Conservation (phyloP, 1,140 invertebrate species). For the Rhynchophorus ferrugineus region DNA sequence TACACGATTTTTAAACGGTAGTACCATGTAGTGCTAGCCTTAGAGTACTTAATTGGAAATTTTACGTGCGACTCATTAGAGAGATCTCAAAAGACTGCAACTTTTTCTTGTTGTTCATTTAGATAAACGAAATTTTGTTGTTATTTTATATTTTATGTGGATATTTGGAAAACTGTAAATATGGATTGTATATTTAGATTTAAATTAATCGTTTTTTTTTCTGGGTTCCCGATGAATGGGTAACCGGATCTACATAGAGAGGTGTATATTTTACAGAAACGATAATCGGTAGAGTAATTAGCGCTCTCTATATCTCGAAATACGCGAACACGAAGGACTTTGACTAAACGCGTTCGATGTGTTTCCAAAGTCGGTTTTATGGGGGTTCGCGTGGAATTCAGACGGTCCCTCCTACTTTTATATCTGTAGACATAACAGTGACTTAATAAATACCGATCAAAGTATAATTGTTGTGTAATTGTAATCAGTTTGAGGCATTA, state of each 20-base stretch:
- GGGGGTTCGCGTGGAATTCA: constrained; percentile 16
- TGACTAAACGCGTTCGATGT: not conserved
- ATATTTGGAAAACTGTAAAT: too few relatives aligned
- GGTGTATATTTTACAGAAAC: too few relatives aligned
- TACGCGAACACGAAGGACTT: not conserved
- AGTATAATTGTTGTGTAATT: not conserved
- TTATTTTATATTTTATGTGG: too few relatives aligned
- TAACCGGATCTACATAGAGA: too few relatives aligned
- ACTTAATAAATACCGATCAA: constrained; percentile 6
- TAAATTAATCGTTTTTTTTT: too few relatives aligned
- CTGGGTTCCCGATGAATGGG: too few relatives aligned
- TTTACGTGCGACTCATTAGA: constrained; percentile 1
- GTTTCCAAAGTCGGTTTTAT: constrained; percentile 5
- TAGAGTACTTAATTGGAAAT: not conserved
- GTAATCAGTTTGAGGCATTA: constrained; percentile 2
- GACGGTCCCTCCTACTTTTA: constrained; percentile 10
- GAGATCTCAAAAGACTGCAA: constrained; percentile 19
- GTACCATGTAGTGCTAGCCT: too few relatives aligned
- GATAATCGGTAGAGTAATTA: too few relatives aligned
- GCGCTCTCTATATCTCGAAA: constrained; percentile 14
- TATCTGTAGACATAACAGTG: constrained; percentile 2
- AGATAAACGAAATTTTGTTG: not conserved
- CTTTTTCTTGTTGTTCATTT: too few relatives aligned
- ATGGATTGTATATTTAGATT: too few relatives aligned
- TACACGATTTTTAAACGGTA: too few relatives aligned